Base-by-base conservation (phyloP, 2,888 invertebrate genomes). In the Cryptocephalus moraei region DNA sequence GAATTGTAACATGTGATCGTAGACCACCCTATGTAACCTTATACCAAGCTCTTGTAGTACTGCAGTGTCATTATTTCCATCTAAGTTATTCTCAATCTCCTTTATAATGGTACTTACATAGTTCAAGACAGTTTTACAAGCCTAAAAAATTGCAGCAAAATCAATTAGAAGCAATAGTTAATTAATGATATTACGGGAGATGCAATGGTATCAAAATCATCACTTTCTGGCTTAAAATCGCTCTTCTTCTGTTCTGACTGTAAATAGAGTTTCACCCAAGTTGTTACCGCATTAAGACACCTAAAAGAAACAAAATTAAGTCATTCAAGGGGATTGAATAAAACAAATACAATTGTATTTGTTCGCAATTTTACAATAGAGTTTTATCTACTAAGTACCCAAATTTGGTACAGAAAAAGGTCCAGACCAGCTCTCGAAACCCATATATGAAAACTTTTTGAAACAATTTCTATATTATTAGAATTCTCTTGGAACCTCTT, bases 221-320 rank as follows among this genome's bases (percentile, higher is more conserved):
- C 88, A 0, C 84, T 84, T 62, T 91, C 91, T 0, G 91, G 90
- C 60, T 85, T 89, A 63, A 88, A 97, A 71, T 97, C 97, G 0
- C 86, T 87, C 70, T 94, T 95, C 71, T 89, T 92, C 72, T 99
- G 97, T 66, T 97, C 95, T 1, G 82, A 82, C 68, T 91, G 88
- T 13, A 99, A 75, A 60, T 93, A 86, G 46, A 89, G 75, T 68
- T 87, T 89, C 0, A 93, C 87, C 91, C 94, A 97, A 43, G 90
- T 87, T 49, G 90, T 82, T 22, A 95, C 82, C 0, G 94, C 89
- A 52, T 85, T 83, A 46, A 97, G 77, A 2, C 92, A 86, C 45
- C 90, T 67, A 49, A 46, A 56, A 6, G 3, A 6, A 4, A 22
- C 22, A 22, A 22, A 22, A 22, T 22, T 4, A 22, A 22, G 22